Percentiles rank a stretch among this genome's conserved stretches.
Conservation (phyloP, 2,113 vertebrate genomes). For the Eurypyga helias region DNA sequence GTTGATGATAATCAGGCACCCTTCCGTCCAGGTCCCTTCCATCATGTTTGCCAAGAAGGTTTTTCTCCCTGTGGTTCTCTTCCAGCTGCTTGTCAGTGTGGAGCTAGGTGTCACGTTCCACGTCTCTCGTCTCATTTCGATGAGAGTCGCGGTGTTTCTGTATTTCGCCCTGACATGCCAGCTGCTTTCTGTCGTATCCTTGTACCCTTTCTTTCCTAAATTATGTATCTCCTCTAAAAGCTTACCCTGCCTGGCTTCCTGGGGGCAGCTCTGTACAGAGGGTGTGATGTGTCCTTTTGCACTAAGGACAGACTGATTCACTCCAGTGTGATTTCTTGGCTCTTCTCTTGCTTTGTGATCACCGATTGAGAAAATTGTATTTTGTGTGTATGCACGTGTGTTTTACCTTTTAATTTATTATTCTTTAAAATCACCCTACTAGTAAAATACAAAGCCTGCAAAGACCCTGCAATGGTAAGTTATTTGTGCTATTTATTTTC, state of each 20-base stretch:
- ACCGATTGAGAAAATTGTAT: neutral
- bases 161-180: neutral
- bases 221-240: neutral
- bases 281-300: neutral
- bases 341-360: neutral
- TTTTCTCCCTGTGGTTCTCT: neutral
- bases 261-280: neutral
- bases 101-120: neutral
- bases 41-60: conserved; percentile 31
- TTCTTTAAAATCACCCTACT: neutral
- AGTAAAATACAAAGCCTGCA: neutral
- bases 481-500: neutral
- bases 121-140: neutral
- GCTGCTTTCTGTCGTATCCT: neutral
- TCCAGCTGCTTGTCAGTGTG: neutral
- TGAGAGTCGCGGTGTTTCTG: neutral
- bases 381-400: neutral
- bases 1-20: neutral
- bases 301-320: neutral
- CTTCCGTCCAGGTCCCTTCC: neutral
- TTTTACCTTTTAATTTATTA: neutral
- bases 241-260: neutral
- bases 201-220: neutral
- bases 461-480: conserved; percentile 28
- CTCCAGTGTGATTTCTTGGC: neutral